Evolutionary conservation across 2,888 invertebrate species (phyloP).

Genomic region (Caenorhabditis sp.): DNA sequence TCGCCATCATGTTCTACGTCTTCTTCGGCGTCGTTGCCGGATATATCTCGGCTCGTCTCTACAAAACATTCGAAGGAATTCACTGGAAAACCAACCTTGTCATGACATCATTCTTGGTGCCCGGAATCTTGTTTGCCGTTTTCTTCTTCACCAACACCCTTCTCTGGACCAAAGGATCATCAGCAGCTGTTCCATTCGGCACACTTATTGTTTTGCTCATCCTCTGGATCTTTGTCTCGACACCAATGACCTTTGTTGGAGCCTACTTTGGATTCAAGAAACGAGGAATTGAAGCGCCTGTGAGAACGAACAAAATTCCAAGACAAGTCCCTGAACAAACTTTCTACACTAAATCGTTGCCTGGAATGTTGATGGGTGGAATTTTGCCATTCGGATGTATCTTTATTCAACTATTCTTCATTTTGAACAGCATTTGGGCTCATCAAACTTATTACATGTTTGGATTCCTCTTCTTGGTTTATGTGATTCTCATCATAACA

Average conservation of each 20-base stretch:
- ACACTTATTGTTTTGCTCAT: conserved; percentile 91
- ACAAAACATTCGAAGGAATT: conserved; percentile 95
- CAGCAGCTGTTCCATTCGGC: conserved; percentile 94
- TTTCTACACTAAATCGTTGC: conserved; percentile 90
- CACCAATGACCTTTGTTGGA: conserved; percentile 95
- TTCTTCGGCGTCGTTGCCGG: conserved; percentile 95
- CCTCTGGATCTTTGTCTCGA: conserved; percentile 97
- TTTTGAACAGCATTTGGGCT: conserved; percentile 93
- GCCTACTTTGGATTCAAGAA: conserved; percentile 98
- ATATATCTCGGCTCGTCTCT: conserved; percentile 92
- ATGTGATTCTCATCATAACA: conserved; percentile 93
- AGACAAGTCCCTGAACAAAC: conserved; percentile 97
- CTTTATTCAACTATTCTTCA: conserved; percentile 98
- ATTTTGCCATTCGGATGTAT: conserved; percentile 97
- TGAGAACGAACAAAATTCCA: conserved; percentile 97
- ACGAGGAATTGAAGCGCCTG: conserved; percentile 92
- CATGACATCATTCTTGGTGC: conserved; percentile 92
- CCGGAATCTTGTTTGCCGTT: conserved; percentile 92
- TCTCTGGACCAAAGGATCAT: conserved; percentile 92
- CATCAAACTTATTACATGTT: conserved; percentile 99
- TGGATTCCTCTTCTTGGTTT: conserved; percentile 97
- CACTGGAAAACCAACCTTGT: conserved; percentile 98
- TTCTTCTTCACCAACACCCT: conserved; percentile 97
- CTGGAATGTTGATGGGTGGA: conserved; percentile 94
- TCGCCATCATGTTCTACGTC: conserved; percentile 94